Evolutionary conservation across 2,113 vertebrate genomes (phyloP).

Genomic region (Bos taurus): DNA sequence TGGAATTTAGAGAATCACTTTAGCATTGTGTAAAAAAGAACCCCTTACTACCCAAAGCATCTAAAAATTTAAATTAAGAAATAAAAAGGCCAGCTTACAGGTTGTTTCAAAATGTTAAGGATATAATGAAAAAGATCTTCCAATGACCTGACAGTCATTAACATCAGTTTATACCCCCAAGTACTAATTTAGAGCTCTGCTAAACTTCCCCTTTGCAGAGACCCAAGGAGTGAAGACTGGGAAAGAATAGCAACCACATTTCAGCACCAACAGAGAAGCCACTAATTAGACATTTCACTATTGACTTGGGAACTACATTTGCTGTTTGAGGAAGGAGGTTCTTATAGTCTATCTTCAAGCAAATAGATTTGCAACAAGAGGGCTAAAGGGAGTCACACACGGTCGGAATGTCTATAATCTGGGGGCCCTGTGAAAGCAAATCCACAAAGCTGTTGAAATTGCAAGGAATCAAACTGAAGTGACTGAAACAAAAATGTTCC

Average conservation of each 20-base stretch:
- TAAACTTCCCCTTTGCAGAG: background rate
- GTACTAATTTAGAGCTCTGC: background rate
- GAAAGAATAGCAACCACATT: conserved; percentile 1
- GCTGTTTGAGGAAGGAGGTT: background rate
- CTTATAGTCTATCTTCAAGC: background rate
- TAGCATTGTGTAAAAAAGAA: conserved; percentile 50
- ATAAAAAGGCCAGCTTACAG: background rate
- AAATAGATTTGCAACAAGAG: background rate
- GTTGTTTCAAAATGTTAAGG: conserved; percentile 1
- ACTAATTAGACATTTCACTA: background rate
- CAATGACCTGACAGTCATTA: background rate
- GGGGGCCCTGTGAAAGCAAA: background rate
- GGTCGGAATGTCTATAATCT: background rate
- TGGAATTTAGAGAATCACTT: conserved; percentile 72
- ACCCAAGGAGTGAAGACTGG: background rate
- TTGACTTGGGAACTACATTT: background rate
- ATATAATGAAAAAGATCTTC: background rate
- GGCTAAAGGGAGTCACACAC: background rate
- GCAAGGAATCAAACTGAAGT: background rate
- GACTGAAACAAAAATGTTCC: conserved; percentile 11
- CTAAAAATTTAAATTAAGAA: background rate
- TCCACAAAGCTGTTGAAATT: background rate
- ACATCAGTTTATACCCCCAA: background rate
- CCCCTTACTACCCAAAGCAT: conserved; percentile 25
- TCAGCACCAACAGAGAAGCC: conserved; percentile 16